Base-by-base conservation (phyloP, 1,140 invertebrate species). In the Tetragonula clypearis region DNA sequence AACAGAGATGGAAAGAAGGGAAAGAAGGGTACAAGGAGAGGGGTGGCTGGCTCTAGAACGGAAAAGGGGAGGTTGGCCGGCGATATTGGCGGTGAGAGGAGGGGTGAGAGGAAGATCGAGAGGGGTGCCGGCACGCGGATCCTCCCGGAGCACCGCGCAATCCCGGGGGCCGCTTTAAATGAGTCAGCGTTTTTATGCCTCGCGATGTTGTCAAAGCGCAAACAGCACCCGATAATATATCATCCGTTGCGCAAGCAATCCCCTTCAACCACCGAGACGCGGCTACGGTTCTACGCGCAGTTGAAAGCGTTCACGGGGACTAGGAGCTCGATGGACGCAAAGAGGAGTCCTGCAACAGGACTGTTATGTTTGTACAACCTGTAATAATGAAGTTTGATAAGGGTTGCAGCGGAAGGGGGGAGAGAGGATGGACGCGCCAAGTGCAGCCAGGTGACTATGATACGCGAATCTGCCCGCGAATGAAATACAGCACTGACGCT, bases 151-250 rank as follows among this genome's bases (percentile, higher is more conserved):
- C 83, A 87, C 87, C 85, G 88, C 92, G 92, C 93, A 94, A 95
- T 94, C 94, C 93, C 94, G 93, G 93, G 93, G 92, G 94, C 93
- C 92, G 94, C 91, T 95, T 95, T 95, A 95, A 95, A 95, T 95
- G 94, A 95, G 93, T 95, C 94, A 95, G 94, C 94, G 94, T 94
- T 95, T 95, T 95, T 95, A 95, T 95, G 93, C 93, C 92, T 92
- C 92, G 94, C 93, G 94, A 95, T 94, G 93, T 95, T 95, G 94
- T 95, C 94, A 95, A 95, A 95, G 94, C 94, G 94, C 94, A 95
- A 95, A 95, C 94, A 95, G 93, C 93, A 88, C 88, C 91, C 90
- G 93, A 95, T 95, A 94, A 95, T 95, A 94, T 95, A 95, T 95
- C 94, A 95, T 95, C 94, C 91, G 90, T 91, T 92, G 87, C 89